Evolutionary conservation across 2,888 invertebrate species (phyloP).

Genomic region (Arrhopalites spinosus): DNA sequence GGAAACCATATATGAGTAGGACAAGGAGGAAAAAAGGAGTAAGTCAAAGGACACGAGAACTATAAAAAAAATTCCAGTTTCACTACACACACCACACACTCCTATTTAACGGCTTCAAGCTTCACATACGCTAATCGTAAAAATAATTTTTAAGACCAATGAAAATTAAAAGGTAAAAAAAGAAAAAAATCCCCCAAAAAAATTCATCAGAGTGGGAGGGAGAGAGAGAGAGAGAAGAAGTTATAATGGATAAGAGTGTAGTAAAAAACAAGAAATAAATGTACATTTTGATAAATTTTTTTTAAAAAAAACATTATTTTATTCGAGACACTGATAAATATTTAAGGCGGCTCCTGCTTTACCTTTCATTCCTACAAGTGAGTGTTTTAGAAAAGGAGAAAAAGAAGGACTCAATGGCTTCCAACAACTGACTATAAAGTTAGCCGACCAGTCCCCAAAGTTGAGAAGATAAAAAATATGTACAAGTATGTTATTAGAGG

Average conservation of each 20-base stretch:
- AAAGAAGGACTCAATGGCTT: background rate
- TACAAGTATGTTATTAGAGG: background rate
- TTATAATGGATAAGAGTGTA: background rate
- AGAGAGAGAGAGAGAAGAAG: too few relatives aligned
- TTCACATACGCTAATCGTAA: background rate
- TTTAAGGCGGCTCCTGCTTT: too few relatives aligned
- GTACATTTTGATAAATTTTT: conserved; percentile 2
- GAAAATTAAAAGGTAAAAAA: conserved; percentile 7
- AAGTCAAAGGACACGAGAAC: background rate
- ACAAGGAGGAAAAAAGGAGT: background rate
- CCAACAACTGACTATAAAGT: background rate
- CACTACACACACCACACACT: background rate
- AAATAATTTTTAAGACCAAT: conserved; percentile 16
- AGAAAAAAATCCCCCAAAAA: background rate
- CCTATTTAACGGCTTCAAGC: background rate
- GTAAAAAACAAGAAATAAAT: conserved; percentile 16
- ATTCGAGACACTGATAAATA: background rate
- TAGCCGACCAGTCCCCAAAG: background rate
- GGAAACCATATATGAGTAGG: background rate
- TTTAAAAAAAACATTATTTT: background rate
- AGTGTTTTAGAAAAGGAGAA: background rate
- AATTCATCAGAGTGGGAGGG: too few relatives aligned
- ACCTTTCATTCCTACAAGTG: too few relatives aligned
- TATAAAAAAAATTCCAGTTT: too few relatives aligned
- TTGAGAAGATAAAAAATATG: background rate